Percentiles rank a stretch among this genome's conserved stretches.
These are phyloP conservation scores for Lochmaea crataegi DNA, from an alignment of 2,888 invertebrate species.

Conservation along the genomic window DNA sequence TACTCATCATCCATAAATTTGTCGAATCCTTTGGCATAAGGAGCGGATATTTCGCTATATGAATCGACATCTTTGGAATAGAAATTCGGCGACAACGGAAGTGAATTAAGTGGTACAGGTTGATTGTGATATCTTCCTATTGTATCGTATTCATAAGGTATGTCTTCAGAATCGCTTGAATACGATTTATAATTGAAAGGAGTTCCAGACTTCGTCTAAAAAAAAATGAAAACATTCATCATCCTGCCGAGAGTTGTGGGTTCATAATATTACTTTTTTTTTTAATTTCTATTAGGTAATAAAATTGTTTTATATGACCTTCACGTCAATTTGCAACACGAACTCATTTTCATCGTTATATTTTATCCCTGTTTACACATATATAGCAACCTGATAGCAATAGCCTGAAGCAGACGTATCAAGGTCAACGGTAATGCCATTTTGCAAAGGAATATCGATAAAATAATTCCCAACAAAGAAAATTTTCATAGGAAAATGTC, in stretches of 20 bases:
- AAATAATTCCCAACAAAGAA: background rate
- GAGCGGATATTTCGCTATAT: slow-evolving; percentile 20
- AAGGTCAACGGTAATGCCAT: background rate
- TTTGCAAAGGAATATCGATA: background rate
- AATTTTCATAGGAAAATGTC: background rate
- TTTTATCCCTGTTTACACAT: background rate
- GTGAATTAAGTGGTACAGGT: slow-evolving; percentile 29
- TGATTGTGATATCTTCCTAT: slow-evolving; percentile 34
- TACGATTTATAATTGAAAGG: slow-evolving; percentile 29
- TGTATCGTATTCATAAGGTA: slow-evolving; percentile 23
- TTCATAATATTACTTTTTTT: too few relatives aligned
- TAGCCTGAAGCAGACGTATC: background rate
- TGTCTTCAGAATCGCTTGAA: slow-evolving; percentile 21
- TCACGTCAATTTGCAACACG: background rate
- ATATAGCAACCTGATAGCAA: slow-evolving; percentile 1
- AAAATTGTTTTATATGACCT: slow-evolving; percentile 2
- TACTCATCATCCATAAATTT: slow-evolving; percentile 26
- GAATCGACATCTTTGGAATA: slow-evolving; percentile 25
- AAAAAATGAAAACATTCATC: background rate
- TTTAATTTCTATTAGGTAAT: background rate
- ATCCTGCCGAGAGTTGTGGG: too few relatives aligned
- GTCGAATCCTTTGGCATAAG: slow-evolving; percentile 36
- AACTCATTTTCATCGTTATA: slow-evolving; percentile 2
- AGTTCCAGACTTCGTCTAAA: slow-evolving; percentile 21
- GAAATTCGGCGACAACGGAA: slow-evolving; percentile 33